phyloP scores from a whole-genome alignment of 2,113 vertebrate genomes.

The Mola mola region DNA sequence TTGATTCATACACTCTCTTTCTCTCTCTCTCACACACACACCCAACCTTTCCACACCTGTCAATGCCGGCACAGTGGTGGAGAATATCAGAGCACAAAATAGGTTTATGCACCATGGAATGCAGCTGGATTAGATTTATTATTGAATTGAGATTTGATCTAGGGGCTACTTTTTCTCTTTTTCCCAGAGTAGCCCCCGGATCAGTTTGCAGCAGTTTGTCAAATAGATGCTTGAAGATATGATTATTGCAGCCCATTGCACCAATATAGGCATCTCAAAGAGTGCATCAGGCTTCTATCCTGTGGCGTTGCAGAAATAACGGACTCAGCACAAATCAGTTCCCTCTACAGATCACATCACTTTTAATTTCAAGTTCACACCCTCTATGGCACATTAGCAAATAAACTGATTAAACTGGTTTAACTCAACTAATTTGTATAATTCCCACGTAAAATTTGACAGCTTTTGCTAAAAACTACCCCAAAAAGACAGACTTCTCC shows the following conservation, averaged over 20 bases:
- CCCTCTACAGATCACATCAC: neutral
- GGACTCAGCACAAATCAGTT: constrained; percentile 3
- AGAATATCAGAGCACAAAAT: constrained; percentile 33
- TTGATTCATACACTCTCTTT: constrained; percentile 46
- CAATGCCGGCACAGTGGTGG: constrained; percentile 23
- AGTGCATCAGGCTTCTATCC: neutral
- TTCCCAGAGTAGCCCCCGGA: constrained; percentile 36
- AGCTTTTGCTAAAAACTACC: constrained; percentile 48
- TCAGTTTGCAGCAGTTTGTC: constrained; percentile 58
- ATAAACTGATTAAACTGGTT: constrained; percentile 3
- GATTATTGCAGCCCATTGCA: constrained; percentile 26
- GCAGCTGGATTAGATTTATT: constrained; percentile 58
- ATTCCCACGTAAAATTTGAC: constrained; percentile 9
- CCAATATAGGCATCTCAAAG: neutral
- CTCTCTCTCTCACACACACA: neutral
- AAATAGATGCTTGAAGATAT: constrained; percentile 26
- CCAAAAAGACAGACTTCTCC: constrained; percentile 81
- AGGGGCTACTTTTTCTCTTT: no score
- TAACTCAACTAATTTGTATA: neutral
- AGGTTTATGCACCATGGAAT: constrained; percentile 41
- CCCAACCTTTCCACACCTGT: constrained; percentile 44
- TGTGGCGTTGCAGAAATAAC: neutral
- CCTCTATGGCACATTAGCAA: constrained; percentile 17
- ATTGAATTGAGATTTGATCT: constrained; percentile 45
- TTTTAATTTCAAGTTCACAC: constrained; percentile 42